Conservation (phyloP, 2,113 vertebrate species). For the Ctenomys sociabilis region DNA sequence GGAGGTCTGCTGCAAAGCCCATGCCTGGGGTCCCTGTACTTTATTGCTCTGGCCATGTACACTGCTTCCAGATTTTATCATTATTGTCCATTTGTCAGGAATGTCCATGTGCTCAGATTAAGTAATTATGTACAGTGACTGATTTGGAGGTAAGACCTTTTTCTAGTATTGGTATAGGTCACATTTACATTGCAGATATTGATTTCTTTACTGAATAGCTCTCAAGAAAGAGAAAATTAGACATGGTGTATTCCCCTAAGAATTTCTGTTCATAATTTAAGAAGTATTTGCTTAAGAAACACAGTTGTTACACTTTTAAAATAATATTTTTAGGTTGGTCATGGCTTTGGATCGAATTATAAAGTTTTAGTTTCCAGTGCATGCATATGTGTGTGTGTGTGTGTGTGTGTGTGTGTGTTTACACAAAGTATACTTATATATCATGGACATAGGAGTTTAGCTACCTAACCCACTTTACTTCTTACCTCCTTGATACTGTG, state of each 20-base stretch:
- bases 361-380: not conserved
- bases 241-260: not conserved
- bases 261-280: conserved; percentile 37
- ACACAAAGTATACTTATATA: not conserved
- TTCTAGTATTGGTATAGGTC: not conserved
- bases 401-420: not conserved
- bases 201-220: conserved; percentile 9
- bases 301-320: not conserved
- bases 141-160: conserved; percentile 1
- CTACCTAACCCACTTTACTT: not conserved
- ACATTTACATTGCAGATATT: not conserved
- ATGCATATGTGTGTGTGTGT: not conserved
- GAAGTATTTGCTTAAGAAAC: conserved; percentile 31
- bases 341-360: conserved; percentile 30
- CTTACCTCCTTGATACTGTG: not conserved
- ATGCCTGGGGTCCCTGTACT: not conserved
- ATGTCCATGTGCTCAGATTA: not conserved
- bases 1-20: not conserved
- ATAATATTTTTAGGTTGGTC: conserved; percentile 28
- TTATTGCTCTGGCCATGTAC: not conserved
- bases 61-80: not conserved
- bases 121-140: not conserved
- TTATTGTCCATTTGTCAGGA: conserved; percentile 37
- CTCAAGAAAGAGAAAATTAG: conserved; percentile 12
- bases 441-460: not conserved